Percentiles rank a stretch among this genome's conserved stretches.
These are phyloP conservation scores for Pterocles gutturalis DNA, from an alignment of 2,113 vertebrate genomes.

Conservation along the genomic window DNA sequence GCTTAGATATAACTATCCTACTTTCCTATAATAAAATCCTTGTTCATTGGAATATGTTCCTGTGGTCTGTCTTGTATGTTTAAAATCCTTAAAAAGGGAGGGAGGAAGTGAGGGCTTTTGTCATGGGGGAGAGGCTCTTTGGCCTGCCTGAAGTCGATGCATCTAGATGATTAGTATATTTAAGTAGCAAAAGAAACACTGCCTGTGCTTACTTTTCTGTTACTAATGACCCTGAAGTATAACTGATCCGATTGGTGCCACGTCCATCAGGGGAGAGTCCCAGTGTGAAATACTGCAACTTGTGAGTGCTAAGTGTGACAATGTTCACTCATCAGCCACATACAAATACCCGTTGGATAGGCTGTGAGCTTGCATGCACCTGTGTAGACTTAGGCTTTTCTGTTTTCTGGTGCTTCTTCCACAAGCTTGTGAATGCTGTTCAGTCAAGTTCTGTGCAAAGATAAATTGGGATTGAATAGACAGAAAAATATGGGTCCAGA, in stretches of 20 bases:
- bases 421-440: background rate
- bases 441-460: background rate
- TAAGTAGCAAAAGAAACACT: background rate
- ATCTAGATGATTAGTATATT: background rate
- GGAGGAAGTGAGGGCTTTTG: background rate
- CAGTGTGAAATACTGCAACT: background rate
- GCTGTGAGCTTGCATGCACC: background rate
- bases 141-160: background rate
- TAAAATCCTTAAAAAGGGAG: background rate
- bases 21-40: slow-evolving; percentile 27
- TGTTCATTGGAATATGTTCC: background rate
- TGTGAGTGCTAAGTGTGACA: background rate
- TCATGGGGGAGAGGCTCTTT: background rate
- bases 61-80: background rate
- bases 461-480: background rate
- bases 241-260: background rate
- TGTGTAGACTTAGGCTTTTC: background rate
- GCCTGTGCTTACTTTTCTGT: background rate
- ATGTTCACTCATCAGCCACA: background rate
- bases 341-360: background rate
- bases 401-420: background rate
- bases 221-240: background rate
- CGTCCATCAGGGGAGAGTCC: background rate
- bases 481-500: background rate
- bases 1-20: slow-evolving; percentile 14